A percentile compares a stretch with the other conserved stretches of the same genome.
Conservation (phyloP, 2,797 vertebrate species). For the Hozukius guyotensis region DNA sequence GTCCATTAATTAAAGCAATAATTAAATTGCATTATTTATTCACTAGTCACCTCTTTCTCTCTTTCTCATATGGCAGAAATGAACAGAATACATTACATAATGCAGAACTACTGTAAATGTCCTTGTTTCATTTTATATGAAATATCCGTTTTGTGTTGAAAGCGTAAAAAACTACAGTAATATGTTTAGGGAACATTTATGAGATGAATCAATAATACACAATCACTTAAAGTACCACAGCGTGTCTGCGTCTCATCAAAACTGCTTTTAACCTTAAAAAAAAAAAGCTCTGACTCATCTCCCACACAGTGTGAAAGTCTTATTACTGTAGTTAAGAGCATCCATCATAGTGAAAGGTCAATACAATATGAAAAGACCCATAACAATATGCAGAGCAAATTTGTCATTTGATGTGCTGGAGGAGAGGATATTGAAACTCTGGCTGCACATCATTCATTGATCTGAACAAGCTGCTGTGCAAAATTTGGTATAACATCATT, state of each 20-base stretch:
- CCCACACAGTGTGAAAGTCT: constrained; percentile 29
- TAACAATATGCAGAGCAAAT: constrained; percentile 64
- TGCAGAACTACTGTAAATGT: background rate
- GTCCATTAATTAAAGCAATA: constrained; percentile 36
- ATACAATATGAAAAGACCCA: constrained; percentile 58
- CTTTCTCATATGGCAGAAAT: background rate
- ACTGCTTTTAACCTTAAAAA: constrained; percentile 18
- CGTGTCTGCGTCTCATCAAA: constrained; percentile 15
- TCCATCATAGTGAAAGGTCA: constrained; percentile 76
- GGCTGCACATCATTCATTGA: constrained; percentile 54
- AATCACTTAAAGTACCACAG: background rate
- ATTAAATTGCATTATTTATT: constrained; percentile 9
- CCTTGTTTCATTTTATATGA: background rate
- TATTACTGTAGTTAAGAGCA: constrained; percentile 52
- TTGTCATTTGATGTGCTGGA: constrained; percentile 50
- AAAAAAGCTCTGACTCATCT: constrained; percentile 20
- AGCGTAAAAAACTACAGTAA: background rate
- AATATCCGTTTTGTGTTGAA: constrained; percentile 5
- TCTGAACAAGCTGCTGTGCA: constrained; percentile 27
- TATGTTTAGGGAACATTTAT: constrained; percentile 1
- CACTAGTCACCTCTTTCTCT: background rate
- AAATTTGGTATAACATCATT: constrained; percentile 20
- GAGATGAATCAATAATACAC: constrained; percentile 14
- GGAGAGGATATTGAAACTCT: constrained; percentile 54
- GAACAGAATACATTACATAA: background rate